Conservation (phyloP, 2,797 vertebrate genomes). For the Pipistrellus nathusii region DNA sequence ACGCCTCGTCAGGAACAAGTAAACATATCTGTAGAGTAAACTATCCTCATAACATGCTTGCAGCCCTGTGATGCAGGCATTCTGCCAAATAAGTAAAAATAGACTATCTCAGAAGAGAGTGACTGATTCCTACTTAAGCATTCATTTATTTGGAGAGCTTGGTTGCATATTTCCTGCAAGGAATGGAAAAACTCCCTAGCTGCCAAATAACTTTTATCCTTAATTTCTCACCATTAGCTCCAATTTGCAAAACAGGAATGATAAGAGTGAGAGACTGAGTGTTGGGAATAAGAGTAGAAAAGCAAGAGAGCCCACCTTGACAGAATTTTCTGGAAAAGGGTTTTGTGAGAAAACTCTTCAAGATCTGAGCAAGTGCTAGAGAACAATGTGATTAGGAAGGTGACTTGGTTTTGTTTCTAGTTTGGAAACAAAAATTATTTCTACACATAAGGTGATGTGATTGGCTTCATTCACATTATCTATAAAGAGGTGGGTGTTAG, state of each 20-base stretch:
- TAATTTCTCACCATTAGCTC: conserved; percentile 70
- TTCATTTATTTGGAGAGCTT: conserved; percentile 72
- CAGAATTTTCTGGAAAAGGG: not conserved
- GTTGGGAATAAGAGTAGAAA: not conserved
- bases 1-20: conserved; percentile 71
- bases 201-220: conserved; percentile 67
- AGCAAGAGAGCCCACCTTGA: not conserved
- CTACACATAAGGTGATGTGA: not conserved
- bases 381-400: not conserved
- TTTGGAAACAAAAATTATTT: conserved; percentile 1
- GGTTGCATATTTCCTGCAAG: conserved; percentile 70
- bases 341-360: not conserved
- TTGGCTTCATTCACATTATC: not conserved
- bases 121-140: conserved; percentile 62
- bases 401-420: conserved; percentile 31
- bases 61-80: conserved; percentile 62
- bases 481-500: not conserved
- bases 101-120: conserved; percentile 52
- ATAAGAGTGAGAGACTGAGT: not conserved
- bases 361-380: not conserved
- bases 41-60: conserved; percentile 66
- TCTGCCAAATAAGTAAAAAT: conserved; percentile 76
- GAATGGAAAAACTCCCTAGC: conserved; percentile 66
- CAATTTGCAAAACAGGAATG: conserved; percentile 54
- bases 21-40: conserved; percentile 67